phyloP scores from a whole-genome alignment of 1,140 invertebrate genomes.

The Chionoecetes opilio region DNA sequence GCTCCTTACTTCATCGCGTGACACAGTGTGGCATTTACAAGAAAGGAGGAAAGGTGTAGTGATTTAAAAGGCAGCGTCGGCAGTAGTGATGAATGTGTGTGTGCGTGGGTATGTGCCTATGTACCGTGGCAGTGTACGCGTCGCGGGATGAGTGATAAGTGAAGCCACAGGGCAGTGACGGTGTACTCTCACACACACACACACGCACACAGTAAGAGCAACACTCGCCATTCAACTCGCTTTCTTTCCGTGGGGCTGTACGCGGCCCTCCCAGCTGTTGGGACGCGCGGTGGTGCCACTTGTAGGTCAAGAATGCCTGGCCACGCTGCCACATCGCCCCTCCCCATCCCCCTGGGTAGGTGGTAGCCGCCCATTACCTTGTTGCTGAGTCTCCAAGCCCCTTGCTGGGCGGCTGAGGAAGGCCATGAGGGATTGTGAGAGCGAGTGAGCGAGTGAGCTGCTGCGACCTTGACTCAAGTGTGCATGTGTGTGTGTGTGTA shows the following conservation, averaged over 20 bases:
- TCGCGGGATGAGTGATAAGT: background rate
- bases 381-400: slow-evolving; percentile 7
- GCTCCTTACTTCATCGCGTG: no score
- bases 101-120: background rate
- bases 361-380: background rate
- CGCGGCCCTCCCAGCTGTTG: background rate
- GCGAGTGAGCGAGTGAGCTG: background rate
- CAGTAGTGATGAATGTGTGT: background rate
- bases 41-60: no score
- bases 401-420: background rate
- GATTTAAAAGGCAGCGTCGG: no score
- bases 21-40: no score
- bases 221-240: background rate
- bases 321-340: background rate
- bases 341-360: background rate
- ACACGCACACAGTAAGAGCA: background rate
- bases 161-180: background rate
- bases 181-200: background rate
- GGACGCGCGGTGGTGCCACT: background rate
- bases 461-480: background rate
- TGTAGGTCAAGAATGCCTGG: background rate
- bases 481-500: background rate
- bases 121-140: background rate
- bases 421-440: background rate
- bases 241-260: background rate